Evolutionary conservation across 2,113 vertebrate species (phyloP), one percentile per base, ranked within the genome.

Genomic region (Cairina moschata): DNA sequence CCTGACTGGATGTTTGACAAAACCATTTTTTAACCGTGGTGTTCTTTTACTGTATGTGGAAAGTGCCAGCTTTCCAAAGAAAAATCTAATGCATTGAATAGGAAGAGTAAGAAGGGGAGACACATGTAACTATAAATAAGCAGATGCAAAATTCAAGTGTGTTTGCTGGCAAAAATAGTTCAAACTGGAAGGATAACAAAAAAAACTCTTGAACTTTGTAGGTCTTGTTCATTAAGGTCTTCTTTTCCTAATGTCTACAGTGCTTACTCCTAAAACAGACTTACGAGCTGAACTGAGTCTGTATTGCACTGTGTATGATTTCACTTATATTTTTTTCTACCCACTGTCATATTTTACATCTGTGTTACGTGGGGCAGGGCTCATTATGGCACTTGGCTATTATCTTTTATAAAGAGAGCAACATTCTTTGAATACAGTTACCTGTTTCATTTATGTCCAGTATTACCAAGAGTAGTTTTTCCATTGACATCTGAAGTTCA

Each of bases 261-360:
- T 5, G 7, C 8, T 32, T 1, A 26, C 5, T 1, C 4, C 8
- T 36, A 3, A 8, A 36, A 34, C 42, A 26, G 44, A 23, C 17
- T 38, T 25, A 11, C 59, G 38, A 65, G 29, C 26, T 91, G 56
- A 23, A n/a, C 65, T 63, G 36, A 3, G 3, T 29, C 46, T 7
- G 0, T 38, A 21, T 15, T 75, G 14, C 16, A 6, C 6, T 66
- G 28, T 13, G 11, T 0, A 0, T 3, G 25, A 75, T 4, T 73
- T 69, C 3, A 16, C 8, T 60, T 3, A 16, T 3, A 16, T 6
- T 17, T 26, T 17, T 42, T 82, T n/a, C 31, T 7, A 21, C 23
- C 18, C 5, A 1, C 34, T 44, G 42, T 58, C n/a, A 2, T 17
- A 6, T 6, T 59, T 55, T 29, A 29, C 26, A 31, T 48, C 29